Conservation (phyloP, 2,797 vertebrate species). For the Sebastes trivittatus region DNA sequence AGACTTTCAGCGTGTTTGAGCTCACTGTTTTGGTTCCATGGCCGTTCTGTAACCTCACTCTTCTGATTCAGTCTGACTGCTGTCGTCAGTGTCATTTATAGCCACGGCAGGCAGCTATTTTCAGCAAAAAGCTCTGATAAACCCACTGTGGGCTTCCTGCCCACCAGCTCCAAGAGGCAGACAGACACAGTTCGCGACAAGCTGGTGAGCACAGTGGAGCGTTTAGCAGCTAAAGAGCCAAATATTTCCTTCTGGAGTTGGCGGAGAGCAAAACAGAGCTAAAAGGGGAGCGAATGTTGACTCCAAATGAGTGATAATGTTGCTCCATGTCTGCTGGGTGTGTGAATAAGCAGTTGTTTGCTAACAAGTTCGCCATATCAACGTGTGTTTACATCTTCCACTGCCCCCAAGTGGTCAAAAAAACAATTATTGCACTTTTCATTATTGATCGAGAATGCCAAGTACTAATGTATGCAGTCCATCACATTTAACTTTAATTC, state of each 20-base stretch:
- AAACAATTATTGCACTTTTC: not conserved
- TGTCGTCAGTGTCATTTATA: not conserved
- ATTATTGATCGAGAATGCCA: not conserved
- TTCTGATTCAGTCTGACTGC: not conserved
- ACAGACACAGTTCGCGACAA: not conserved
- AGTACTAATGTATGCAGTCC: not conserved
- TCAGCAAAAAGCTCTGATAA: not conserved
- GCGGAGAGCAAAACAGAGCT: not conserved
- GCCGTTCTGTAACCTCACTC: not conserved
- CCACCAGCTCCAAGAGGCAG: not conserved
- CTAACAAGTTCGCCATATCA: not conserved
- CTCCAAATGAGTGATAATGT: not conserved
- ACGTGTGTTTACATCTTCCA: not conserved
- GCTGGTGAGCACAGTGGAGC: not conserved
- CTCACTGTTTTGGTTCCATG: not conserved
- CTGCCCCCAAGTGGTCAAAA: not conserved
- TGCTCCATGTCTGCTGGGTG: not conserved
- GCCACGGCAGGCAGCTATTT: constrained; percentile 5
- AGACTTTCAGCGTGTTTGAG: not conserved
- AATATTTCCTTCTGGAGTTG: not conserved
- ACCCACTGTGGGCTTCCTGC: not conserved
- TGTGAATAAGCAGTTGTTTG: not conserved
- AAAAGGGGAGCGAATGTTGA: not conserved
- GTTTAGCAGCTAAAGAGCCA: not conserved
- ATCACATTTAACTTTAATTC: not conserved